A percentile compares a stretch with the other conserved stretches of the same genome.
phyloP scores from a whole-genome alignment of 1,140 invertebrate species.

The Stratiolaelaps scimitus region DNA sequence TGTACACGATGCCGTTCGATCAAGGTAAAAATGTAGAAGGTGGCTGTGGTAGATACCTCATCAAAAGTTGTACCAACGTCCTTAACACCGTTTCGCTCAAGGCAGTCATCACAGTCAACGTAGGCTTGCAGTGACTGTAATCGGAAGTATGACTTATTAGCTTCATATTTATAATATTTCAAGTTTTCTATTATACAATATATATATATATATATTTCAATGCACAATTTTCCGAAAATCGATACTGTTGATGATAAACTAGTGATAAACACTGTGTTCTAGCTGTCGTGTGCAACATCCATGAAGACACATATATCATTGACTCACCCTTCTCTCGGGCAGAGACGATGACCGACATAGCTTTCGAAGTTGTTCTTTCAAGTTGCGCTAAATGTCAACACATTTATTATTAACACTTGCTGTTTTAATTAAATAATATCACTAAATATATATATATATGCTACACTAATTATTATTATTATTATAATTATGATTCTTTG shows the following conservation, averaged over 20 bases:
- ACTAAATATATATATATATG: no score
- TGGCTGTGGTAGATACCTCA: neutral
- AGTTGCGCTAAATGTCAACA: neutral
- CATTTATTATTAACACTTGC: no score
- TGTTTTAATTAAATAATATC: no score
- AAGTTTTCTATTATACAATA: no score
- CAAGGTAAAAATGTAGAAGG: neutral
- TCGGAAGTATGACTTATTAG: neutral
- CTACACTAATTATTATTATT: no score
- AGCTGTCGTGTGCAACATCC: neutral
- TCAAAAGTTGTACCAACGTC: slow-evolving; percentile 13
- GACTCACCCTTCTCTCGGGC: neutral
- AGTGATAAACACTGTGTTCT: neutral
- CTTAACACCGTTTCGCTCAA: neutral
- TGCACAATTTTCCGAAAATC: neutral
- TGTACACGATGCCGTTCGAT: neutral
- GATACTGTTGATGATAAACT: neutral
- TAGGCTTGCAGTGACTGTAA: slow-evolving; percentile 17
- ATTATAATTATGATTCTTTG: no score
- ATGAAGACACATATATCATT: no score
- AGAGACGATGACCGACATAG: slow-evolving; percentile 15
- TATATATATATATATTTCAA: neutral
- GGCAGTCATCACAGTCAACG: slow-evolving; percentile 1
- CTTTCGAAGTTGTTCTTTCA: slow-evolving; percentile 8
- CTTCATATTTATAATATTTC: neutral